Evolutionary conservation across 2,113 vertebrate species (phyloP).

Genomic region (Electrona antarctica): DNA sequence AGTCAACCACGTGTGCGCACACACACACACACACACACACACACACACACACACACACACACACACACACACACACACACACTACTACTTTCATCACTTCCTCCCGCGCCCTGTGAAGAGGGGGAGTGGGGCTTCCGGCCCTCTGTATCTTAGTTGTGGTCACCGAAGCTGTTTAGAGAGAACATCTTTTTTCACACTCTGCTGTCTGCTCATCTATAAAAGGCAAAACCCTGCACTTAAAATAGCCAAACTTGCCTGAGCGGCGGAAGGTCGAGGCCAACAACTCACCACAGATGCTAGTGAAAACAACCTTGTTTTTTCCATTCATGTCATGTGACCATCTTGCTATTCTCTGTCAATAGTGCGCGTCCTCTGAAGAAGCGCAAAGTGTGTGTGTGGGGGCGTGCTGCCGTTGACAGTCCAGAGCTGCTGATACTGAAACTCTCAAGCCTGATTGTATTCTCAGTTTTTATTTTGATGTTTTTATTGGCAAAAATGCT

Average conservation of each 20-base stretch:
- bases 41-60: conserved; percentile 11
- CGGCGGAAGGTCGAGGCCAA: conserved; percentile 76
- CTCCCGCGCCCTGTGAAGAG: conserved; percentile 51
- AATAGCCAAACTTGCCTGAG: conserved; percentile 75
- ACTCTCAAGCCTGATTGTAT: no score
- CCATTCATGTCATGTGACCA: conserved; percentile 62
- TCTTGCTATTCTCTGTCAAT: conserved; percentile 49
- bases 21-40: not conserved
- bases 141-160: conserved; percentile 70
- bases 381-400: no score
- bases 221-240: conserved; percentile 68
- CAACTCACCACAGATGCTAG: conserved; percentile 67
- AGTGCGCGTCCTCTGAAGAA: conserved; percentile 13
- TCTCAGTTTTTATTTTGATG: no score
- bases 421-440: no score
- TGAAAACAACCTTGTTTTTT: conserved; percentile 77
- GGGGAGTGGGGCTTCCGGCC: conserved; percentile 64
- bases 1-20: not conserved
- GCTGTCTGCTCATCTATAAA: conserved; percentile 71
- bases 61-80: conserved; percentile 7
- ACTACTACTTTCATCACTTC: conserved; percentile 68
- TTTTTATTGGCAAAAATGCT: not conserved
- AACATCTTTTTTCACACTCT: conserved; percentile 73
- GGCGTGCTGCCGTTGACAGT: no score
- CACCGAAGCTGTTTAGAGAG: conserved; percentile 71